Conservation (phyloP, 2,797 vertebrate species). For the Chromobotia macracanthus region DNA sequence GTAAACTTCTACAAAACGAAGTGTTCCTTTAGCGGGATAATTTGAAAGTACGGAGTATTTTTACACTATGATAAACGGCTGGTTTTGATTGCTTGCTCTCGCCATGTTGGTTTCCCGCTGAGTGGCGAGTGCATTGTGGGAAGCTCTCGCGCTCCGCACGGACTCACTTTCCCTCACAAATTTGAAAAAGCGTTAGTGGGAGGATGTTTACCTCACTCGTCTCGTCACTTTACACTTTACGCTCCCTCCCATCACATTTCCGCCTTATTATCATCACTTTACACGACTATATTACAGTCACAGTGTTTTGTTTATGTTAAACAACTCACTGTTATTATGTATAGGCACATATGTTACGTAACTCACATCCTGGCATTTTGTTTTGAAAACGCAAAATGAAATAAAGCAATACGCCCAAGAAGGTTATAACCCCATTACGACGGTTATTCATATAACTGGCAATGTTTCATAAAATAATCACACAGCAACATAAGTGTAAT, state of each 20-base stretch:
- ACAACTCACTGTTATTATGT: neutral
- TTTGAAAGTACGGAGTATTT: constrained; percentile 47
- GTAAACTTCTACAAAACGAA: constrained; percentile 2
- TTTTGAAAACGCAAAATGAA: too few relatives aligned
- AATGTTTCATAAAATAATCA: too few relatives aligned
- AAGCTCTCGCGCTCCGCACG: constrained; percentile 60
- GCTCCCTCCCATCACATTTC: constrained; percentile 3
- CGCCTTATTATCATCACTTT: neutral
- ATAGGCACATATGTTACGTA: neutral
- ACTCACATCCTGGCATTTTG: too few relatives aligned
- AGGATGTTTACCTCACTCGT: constrained; percentile 30
- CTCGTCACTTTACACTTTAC: neutral
- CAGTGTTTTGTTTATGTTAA: neutral
- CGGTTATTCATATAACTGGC: too few relatives aligned
- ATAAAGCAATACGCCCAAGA: too few relatives aligned
- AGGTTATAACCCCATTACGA: too few relatives aligned
- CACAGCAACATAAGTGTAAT: too few relatives aligned
- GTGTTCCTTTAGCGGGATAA: constrained; percentile 17
- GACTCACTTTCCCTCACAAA: constrained; percentile 55
- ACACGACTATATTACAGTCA: neutral
- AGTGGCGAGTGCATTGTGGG: constrained; percentile 92
- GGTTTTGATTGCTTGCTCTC: constrained; percentile 81
- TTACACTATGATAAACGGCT: constrained; percentile 82
- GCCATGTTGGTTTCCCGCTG: constrained; percentile 99
- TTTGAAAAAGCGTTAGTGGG: constrained; percentile 49